Percentiles rank a stretch among this genome's conserved stretches.
Evolutionary conservation across 2,797 vertebrate genomes (phyloP).

Genomic region (Todus mexicanus): DNA sequence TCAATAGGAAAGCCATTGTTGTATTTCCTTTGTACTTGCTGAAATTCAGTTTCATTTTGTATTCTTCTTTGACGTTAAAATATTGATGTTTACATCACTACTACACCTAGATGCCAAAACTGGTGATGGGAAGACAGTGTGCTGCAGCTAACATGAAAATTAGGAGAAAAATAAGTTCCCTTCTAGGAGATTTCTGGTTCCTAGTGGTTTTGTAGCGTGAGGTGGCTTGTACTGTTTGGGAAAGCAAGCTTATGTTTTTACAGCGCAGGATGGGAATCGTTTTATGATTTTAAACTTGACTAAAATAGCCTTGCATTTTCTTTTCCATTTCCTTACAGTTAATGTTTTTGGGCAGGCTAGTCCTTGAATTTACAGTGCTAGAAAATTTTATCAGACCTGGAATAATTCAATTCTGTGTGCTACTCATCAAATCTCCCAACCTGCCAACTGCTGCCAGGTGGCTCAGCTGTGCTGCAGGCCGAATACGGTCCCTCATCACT

Average conservation of each 20-base stretch:
- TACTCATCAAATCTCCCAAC: background rate
- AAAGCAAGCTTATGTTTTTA: background rate
- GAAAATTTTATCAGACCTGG: background rate
- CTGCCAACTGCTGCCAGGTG: background rate
- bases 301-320: background rate
- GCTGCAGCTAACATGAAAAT: slow-evolving; percentile 36
- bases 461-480: background rate
- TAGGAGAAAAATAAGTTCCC: background rate
- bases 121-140: background rate
- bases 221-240: background rate
- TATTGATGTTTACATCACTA: slow-evolving; percentile 60
- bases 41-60: slow-evolving; percentile 54
- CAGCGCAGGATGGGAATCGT: background rate
- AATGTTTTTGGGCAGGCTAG: background rate
- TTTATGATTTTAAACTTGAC: background rate
- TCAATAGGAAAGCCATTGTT: slow-evolving; percentile 24
- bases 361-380: background rate
- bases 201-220: background rate
- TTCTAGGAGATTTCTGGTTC: slow-evolving; percentile 6
- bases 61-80: slow-evolving; percentile 38
- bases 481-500: background rate
- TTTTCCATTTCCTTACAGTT: background rate
- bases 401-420: background rate
- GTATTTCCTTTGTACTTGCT: slow-evolving; percentile 23
- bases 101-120: background rate